Percentiles rank a stretch among this genome's conserved stretches.
phyloP scores from a whole-genome alignment of 2,113 vertebrate genomes.

The Cryptomyrus ogoouensis region DNA sequence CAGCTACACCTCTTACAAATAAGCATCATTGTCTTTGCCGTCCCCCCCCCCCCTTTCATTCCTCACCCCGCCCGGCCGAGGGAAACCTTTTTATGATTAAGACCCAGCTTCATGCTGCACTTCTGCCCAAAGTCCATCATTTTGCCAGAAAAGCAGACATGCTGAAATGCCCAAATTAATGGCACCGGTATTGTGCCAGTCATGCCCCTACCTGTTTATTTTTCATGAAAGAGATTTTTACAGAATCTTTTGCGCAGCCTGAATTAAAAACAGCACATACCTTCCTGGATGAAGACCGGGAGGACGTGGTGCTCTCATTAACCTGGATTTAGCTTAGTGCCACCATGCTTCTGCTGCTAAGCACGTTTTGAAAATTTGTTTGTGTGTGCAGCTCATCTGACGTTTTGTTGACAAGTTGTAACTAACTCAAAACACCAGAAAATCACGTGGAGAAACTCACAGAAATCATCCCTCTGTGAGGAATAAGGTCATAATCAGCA shows the following conservation, averaged over 20 bases:
- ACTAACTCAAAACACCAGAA: neutral
- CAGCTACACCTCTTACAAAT: neutral
- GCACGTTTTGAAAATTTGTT: neutral
- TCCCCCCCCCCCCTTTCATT: neutral
- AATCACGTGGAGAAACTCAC: neutral
- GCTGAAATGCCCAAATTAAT: neutral
- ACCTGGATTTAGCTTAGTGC: neutral
- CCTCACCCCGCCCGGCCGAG: neutral
- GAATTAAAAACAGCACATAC: neutral
- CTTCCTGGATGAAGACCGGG: neutral
- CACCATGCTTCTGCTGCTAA: neutral
- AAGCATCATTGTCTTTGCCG: no score
- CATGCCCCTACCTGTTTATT: neutral
- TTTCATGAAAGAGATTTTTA: neutral
- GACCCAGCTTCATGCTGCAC: neutral
- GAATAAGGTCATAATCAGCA: neutral
- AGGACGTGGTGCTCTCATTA: neutral
- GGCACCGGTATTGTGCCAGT: neutral
- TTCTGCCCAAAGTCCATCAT: neutral
- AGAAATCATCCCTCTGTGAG: neutral
- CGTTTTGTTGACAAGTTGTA: neutral
- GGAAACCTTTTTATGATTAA: neutral
- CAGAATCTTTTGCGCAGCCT: neutral
- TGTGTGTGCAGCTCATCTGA: neutral
- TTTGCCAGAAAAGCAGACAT: neutral